Evolutionary conservation across 2,797 vertebrate genomes (phyloP).

Genomic region (Enteromius fasciolatus): DNA sequence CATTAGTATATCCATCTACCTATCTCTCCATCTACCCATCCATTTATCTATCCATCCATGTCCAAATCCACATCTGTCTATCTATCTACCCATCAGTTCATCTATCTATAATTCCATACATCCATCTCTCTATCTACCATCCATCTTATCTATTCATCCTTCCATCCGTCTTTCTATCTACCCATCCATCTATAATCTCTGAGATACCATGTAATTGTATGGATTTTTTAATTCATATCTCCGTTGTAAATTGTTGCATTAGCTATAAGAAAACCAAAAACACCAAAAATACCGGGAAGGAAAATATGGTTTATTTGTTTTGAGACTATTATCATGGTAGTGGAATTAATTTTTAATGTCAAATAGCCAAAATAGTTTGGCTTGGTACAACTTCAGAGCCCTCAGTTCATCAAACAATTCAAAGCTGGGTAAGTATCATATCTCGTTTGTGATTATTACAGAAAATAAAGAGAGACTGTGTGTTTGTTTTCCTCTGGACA

Average conservation of each 20-base stretch:
- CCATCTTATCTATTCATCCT: too few relatives aligned
- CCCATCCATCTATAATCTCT: background rate
- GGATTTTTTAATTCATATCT: background rate
- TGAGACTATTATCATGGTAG: conserved; percentile 33
- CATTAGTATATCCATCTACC: too few relatives aligned
- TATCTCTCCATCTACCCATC: too few relatives aligned
- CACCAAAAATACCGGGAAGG: conserved; percentile 45
- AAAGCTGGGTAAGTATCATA: conserved; percentile 12
- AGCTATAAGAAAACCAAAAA: conserved; percentile 32
- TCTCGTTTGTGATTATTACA: conserved; percentile 16
- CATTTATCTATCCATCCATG: too few relatives aligned
- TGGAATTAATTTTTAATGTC: background rate
- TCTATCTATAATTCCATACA: too few relatives aligned
- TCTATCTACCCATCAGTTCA: too few relatives aligned
- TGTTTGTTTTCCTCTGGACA: background rate
- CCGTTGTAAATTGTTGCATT: background rate
- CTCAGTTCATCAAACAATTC: conserved; percentile 8
- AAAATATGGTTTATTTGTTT: conserved; percentile 57
- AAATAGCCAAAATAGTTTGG: conserved; percentile 24
- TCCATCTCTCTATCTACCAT: too few relatives aligned
- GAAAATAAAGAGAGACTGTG: background rate
- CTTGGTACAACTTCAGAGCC: conserved; percentile 40
- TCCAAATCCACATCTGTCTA: too few relatives aligned
- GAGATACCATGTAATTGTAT: background rate
- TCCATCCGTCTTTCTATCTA: too few relatives aligned